phyloP scores from a whole-genome alignment of 2,113 vertebrate species.

The Entelurus aequoreus region DNA sequence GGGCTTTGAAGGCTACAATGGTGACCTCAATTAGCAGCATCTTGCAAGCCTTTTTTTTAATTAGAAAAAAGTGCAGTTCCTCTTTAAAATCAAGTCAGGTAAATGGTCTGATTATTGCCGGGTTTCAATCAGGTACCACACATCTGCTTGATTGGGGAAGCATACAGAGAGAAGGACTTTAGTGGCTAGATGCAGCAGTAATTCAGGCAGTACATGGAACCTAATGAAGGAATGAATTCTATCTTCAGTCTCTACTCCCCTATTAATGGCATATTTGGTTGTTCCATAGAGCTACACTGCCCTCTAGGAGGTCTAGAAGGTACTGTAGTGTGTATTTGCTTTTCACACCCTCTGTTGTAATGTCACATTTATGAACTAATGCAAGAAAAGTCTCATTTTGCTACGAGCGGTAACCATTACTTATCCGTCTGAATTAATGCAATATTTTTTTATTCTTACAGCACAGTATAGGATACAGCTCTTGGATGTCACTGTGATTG shows the following conservation, averaged over 20 bases:
- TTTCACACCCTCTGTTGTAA: constrained; percentile 11
- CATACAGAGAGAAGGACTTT: constrained; percentile 58
- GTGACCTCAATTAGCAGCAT: no score
- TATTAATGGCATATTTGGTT: background rate
- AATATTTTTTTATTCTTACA: background rate
- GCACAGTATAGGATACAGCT: background rate
- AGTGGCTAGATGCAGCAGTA: constrained; percentile 66
- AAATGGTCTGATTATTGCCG: constrained; percentile 48
- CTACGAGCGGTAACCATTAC: background rate
- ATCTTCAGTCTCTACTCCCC: constrained; percentile 25
- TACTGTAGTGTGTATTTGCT: constrained; percentile 45
- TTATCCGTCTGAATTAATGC: constrained; percentile 30
- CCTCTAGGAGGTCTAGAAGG: constrained; percentile 63
- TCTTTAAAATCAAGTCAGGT: constrained; percentile 12
- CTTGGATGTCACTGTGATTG: background rate
- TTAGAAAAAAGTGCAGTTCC: no score
- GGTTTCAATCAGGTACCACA: constrained; percentile 40
- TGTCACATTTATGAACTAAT: constrained; percentile 15
- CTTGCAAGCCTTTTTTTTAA: no score
- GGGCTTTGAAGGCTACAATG: no score
- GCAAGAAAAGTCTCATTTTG: constrained; percentile 5
- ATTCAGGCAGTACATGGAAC: constrained; percentile 66
- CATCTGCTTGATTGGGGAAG: constrained; percentile 58
- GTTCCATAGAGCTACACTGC: constrained; percentile 63
- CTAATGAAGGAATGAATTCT: constrained; percentile 66